Conservation (phyloP, 1,140 invertebrate species). For the Orchestia grillus region DNA sequence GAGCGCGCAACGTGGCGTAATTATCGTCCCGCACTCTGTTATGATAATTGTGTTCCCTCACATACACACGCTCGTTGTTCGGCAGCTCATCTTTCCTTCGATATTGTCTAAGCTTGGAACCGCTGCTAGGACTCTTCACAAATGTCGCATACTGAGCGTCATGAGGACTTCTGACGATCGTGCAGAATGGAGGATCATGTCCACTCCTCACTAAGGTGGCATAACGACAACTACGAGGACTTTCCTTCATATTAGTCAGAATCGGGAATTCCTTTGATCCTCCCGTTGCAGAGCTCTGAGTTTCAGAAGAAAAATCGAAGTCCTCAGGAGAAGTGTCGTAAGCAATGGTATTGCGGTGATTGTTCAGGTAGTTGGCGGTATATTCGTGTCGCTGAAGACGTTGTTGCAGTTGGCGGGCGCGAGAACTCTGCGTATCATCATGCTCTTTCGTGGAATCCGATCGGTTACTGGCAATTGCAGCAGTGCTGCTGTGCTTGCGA, state of each 20-base stretch:
- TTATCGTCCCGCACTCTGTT: neutral
- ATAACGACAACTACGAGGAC: neutral
- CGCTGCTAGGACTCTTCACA: neutral
- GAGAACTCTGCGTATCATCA: neutral
- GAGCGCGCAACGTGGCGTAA: neutral
- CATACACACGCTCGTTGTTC: neutral
- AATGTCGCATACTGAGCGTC: conserved; percentile 12
- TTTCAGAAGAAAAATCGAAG: neutral
- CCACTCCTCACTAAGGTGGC: neutral
- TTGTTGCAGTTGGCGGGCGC: neutral
- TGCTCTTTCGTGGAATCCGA: neutral
- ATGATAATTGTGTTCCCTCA: neutral
- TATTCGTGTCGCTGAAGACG: conserved; percentile 14
- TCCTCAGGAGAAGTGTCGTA: neutral
- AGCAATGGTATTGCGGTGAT: neutral
- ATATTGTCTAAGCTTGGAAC: neutral
- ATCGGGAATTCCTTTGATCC: neutral
- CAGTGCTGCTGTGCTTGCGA: neutral
- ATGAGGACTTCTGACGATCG: neutral
- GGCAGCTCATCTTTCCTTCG: neutral
- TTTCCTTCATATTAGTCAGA: neutral
- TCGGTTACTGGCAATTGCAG: neutral
- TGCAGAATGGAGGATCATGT: neutral
- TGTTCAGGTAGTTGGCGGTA: conserved; percentile 18
- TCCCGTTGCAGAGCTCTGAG: neutral